Conservation (phyloP, 1,140 invertebrate species). For the Drosophila setifemur region DNA sequence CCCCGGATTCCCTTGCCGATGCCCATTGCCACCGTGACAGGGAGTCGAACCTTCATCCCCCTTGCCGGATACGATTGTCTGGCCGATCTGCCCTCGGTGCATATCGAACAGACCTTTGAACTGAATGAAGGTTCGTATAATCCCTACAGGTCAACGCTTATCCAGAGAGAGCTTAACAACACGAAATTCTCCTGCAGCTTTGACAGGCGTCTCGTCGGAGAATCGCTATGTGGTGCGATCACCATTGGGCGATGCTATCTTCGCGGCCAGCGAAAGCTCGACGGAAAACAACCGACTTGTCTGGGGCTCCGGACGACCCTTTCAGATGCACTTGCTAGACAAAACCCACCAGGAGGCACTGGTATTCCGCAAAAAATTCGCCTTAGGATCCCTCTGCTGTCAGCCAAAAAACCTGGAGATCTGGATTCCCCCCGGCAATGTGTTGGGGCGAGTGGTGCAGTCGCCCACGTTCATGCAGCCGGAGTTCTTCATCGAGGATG, state of each 20-base stretch:
- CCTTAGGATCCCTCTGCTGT: conserved; percentile 78
- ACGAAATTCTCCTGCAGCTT: conserved; percentile 35
- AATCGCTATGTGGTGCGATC: conserved; percentile 86
- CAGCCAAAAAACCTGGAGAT: conserved; percentile 82
- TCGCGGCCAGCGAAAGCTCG: conserved; percentile 85
- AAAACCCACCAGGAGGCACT: conserved; percentile 86
- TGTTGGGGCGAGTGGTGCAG: conserved; percentile 83
- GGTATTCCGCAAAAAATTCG: conserved; percentile 84
- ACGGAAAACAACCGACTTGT: conserved; percentile 84
- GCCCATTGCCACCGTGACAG: conserved; percentile 66
- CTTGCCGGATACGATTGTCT: conserved; percentile 74
- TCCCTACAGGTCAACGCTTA: not conserved
- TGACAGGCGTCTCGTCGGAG: conserved; percentile 83
- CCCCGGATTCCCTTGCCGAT: conserved; percentile 59
- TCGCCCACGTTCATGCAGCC: conserved; percentile 81
- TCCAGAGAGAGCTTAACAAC: not conserved
- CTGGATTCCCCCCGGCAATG: conserved; percentile 83
- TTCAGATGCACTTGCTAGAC: conserved; percentile 86
- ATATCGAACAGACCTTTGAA: conserved; percentile 82
- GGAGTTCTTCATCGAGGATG: conserved; percentile 82
- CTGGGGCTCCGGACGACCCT: conserved; percentile 85
- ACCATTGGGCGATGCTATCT: conserved; percentile 85
- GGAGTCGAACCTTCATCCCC: conserved; percentile 67
- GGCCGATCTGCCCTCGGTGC: conserved; percentile 74
- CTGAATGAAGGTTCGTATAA: conserved; percentile 61